Conservation (phyloP, 2,113 vertebrate genomes). For the Corynorhinus townsendii region DNA sequence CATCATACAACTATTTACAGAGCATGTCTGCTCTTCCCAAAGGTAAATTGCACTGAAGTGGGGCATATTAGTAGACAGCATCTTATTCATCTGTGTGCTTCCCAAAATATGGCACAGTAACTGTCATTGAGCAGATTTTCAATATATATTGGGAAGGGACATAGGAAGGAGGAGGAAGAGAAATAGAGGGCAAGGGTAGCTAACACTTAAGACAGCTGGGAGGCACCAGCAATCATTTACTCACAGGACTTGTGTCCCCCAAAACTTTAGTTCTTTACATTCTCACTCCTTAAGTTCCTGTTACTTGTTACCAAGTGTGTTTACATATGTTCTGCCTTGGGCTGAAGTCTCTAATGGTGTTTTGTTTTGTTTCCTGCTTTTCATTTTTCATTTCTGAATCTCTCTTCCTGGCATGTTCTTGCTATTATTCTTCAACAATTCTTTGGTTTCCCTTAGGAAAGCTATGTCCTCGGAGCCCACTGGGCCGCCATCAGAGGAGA, state of each 20-base stretch:
- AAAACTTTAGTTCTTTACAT: neutral
- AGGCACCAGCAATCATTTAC: neutral
- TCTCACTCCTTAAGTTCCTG: neutral
- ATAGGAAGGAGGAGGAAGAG: neutral
- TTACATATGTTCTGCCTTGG: neutral
- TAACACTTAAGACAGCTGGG: accelerated
- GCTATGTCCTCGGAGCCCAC: neutral
- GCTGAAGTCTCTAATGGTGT: neutral
- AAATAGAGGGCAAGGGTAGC: neutral
- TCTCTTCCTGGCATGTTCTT: constrained; percentile 23
- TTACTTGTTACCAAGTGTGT: neutral
- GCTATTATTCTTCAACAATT: constrained; percentile 52
- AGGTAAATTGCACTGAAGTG: accelerated
- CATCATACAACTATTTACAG: accelerated
- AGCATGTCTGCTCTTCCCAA: neutral
- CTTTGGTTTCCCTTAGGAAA: constrained; percentile 67
- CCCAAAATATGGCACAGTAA: neutral
- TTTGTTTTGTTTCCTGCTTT: constrained; percentile 21
- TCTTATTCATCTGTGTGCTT: neutral
- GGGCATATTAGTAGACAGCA: neutral
- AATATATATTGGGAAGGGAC: neutral
- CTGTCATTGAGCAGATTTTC: neutral
- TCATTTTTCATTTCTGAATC: constrained; percentile 67
- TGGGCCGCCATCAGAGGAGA: no score
- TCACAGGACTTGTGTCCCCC: no score